These are phyloP conservation scores for Erebia aethiops DNA, from an alignment of 2,888 invertebrate species.

Conservation along the genomic window DNA sequence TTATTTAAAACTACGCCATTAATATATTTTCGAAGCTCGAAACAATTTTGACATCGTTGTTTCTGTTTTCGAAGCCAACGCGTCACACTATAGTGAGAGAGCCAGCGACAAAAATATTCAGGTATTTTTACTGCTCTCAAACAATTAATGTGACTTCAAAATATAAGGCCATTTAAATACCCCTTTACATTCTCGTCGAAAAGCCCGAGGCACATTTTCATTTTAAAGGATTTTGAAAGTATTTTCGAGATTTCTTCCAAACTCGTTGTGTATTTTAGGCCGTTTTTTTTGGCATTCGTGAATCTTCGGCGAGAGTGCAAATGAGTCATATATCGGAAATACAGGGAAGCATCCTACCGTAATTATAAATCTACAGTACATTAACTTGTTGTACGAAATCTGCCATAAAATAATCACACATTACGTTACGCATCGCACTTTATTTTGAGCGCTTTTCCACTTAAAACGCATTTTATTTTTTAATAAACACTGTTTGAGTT, in stretches of 20 bases:
- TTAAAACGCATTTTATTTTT: too few species aligned
- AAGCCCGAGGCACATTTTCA: neutral
- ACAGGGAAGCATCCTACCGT: slow-evolving; percentile 11
- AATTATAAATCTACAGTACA: slow-evolving; percentile 9
- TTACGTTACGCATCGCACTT: neutral
- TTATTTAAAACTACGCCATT: slow-evolving; percentile 42
- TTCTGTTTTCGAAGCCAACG: slow-evolving; percentile 4
- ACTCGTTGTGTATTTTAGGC: neutral
- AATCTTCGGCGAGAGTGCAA: slow-evolving; percentile 1
- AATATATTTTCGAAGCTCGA: slow-evolving; percentile 47
- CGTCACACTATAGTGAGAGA: slow-evolving; percentile 1
- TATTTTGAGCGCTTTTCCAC: neutral
- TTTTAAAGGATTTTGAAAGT: neutral
- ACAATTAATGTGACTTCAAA: neutral
- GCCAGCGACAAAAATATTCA: neutral
- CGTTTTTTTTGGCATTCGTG: neutral
- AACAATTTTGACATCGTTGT: slow-evolving; percentile 49
- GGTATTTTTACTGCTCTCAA: neutral
- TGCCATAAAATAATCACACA: neutral
- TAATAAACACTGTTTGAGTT: too few species aligned
- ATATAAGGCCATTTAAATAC: slow-evolving; percentile 6
- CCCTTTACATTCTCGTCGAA: slow-evolving; percentile 4
- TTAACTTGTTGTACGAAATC: neutral
- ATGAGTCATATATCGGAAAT: neutral
- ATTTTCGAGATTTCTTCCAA: neutral